Conservation (phyloP, 2,113 vertebrate genomes). For the Tachycineta bicolor region DNA sequence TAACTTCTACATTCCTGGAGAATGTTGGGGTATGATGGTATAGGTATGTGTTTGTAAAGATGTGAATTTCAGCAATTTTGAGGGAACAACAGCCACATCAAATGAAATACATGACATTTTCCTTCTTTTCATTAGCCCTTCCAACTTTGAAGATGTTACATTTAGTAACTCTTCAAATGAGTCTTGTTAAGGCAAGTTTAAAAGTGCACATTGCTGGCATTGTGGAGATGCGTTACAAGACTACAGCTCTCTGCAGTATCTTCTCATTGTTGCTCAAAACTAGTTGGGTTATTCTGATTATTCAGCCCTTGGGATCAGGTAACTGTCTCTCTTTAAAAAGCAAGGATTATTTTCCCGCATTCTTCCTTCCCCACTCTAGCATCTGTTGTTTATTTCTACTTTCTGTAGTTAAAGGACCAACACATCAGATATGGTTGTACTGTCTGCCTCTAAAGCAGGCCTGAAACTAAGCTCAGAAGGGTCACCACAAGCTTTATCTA, state of each 20-base stretch:
- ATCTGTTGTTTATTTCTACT: neutral
- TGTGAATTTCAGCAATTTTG: neutral
- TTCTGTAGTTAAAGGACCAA: neutral
- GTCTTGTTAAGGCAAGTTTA: neutral
- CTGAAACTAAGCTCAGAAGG: neutral
- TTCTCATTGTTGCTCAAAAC: neutral
- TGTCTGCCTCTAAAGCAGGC: neutral
- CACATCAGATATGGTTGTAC: neutral
- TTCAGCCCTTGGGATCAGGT: neutral
- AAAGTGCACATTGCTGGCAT: neutral
- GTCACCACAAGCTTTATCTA: neutral
- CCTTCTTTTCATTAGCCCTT: neutral
- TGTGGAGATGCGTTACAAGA: neutral
- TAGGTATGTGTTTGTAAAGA: neutral
- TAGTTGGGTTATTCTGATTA: neutral
- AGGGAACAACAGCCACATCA: neutral
- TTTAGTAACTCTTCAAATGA: neutral
- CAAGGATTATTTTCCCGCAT: neutral
- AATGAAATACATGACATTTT: neutral
- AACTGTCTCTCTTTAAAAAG: neutral
- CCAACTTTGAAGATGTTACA: neutral
- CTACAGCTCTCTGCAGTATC: neutral
- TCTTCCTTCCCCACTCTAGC: neutral
- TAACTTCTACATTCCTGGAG: neutral
- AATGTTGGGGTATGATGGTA: accelerated